Evolutionary conservation across 2,113 vertebrate genomes (phyloP).

Genomic region (Chlamydotis undulata): DNA sequence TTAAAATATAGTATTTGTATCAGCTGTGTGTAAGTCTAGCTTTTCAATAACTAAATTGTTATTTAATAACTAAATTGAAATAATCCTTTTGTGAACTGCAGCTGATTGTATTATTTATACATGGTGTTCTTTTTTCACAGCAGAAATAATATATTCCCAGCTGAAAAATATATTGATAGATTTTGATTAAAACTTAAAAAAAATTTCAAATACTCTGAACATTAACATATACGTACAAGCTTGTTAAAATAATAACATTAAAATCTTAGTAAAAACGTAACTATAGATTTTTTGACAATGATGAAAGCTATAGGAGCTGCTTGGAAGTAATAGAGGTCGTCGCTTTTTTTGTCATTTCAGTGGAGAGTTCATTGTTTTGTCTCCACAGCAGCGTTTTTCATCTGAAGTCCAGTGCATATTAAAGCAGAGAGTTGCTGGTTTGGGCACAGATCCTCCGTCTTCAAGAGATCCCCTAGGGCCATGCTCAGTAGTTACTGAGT

Average conservation of each 20-base stretch:
- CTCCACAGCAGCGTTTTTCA: not conserved
- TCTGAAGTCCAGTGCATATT: not conserved
- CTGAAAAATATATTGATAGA: not conserved
- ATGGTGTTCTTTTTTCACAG: not conserved
- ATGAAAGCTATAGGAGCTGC: not conserved
- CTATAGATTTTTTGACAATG: not conserved
- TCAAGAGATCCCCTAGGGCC: not conserved
- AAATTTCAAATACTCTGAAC: not conserved
- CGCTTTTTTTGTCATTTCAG: not conserved
- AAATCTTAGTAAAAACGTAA: not conserved
- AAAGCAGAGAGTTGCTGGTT: not conserved
- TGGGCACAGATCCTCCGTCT: not conserved
- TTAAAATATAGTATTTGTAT: not conserved
- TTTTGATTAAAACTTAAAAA: not conserved
- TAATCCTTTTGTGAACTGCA: not conserved
- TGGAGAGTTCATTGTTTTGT: not conserved
- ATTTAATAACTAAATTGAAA: not conserved
- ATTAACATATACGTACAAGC: not conserved
- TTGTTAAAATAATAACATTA: not conserved
- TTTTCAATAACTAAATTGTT: not conserved
- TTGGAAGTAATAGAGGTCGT: not conserved
- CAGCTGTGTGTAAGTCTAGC: not conserved
- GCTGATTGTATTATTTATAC: not conserved
- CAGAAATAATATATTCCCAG: not conserved
- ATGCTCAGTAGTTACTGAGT: not conserved